A percentile compares a stretch with the other conserved stretches of the same genome.
These are phyloP conservation scores for Aramus guarauna DNA, from an alignment of 2,113 vertebrate genomes.

Conservation along the genomic window DNA sequence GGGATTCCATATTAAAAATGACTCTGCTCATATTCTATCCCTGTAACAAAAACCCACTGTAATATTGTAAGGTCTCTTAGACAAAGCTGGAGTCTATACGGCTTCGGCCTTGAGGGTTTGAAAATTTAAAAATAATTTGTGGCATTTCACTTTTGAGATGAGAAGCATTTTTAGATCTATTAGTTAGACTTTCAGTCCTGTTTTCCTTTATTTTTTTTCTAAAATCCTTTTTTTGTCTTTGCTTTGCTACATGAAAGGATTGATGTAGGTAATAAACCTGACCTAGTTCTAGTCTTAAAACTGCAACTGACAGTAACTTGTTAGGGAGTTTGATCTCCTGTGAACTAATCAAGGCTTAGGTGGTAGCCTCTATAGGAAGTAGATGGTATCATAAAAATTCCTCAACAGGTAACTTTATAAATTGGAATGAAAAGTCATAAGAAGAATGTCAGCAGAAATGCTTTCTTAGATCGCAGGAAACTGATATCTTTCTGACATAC, in stretches of 20 bases:
- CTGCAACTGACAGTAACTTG: constrained; percentile 56
- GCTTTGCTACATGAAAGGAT: constrained; percentile 38
- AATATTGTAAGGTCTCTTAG: not conserved
- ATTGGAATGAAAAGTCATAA: constrained; percentile 47
- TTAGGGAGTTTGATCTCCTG: constrained; percentile 71
- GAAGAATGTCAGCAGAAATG: constrained; percentile 52
- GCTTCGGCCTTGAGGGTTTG: not conserved
- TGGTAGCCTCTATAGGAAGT: constrained; percentile 52
- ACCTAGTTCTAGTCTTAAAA: constrained; percentile 67
- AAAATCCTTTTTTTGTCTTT: constrained; percentile 19
- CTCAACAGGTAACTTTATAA: constrained; percentile 57
- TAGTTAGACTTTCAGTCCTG: not conserved
- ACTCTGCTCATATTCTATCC: not conserved
- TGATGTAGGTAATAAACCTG: constrained; percentile 63
- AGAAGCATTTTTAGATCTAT: constrained; percentile 1
- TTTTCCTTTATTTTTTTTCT: not conserved
- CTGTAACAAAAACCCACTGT: not conserved
- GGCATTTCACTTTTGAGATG: constrained; percentile 2
- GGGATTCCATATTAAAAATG: not conserved
- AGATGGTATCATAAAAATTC: constrained; percentile 38
- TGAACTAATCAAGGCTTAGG: constrained; percentile 67
- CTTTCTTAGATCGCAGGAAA: constrained; percentile 15
- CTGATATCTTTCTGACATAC: not conserved
- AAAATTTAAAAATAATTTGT: constrained; percentile 11
- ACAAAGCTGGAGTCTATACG: not conserved